phyloP scores from a whole-genome alignment of 2,888 invertebrate genomes.

The Mechanitis mazaeus region DNA sequence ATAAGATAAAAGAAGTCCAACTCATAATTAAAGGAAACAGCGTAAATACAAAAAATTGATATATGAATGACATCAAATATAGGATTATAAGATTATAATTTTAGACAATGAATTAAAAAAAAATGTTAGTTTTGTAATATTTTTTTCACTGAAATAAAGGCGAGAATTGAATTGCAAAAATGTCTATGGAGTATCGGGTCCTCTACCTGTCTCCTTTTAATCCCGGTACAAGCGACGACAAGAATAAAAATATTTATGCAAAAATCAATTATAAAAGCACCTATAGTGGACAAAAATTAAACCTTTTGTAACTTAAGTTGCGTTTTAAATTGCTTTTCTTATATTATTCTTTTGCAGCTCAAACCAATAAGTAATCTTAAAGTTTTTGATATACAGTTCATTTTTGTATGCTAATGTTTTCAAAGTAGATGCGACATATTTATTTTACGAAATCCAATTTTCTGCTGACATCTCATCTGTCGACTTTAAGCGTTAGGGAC shows the following conservation, averaged over 20 bases:
- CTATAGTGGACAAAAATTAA: conserved; percentile 59
- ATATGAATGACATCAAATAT: conserved; percentile 14
- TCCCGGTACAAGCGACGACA: conserved; percentile 44
- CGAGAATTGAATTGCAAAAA: conserved; percentile 19
- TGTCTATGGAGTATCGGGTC: conserved; percentile 63
- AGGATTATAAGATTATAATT: conserved; percentile 17
- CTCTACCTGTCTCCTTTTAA: conserved; percentile 51
- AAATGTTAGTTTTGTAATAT: conserved; percentile 32
- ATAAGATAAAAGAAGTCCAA: conserved; percentile 3
- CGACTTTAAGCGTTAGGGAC: conserved; percentile 70
- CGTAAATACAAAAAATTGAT: conserved; percentile 9
- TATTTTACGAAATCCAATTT: conserved; percentile 77
- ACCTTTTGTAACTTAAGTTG: conserved; percentile 65
- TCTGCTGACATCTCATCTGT: conserved; percentile 76
- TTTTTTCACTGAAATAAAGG: conserved; percentile 38
- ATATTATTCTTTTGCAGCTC: conserved; percentile 36
- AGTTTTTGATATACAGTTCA: conserved; percentile 26
- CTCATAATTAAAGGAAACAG: conserved; percentile 10
- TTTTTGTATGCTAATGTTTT: conserved; percentile 42
- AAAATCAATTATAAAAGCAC: conserved; percentile 47
- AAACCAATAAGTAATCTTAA: conserved; percentile 37
- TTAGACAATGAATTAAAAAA: conserved; percentile 44
- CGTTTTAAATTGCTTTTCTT: conserved; percentile 71
- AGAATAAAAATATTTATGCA: conserved; percentile 48
- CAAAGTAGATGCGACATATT: conserved; percentile 71